Conservation (phyloP, 2,888 invertebrate genomes). For the Drosophila lutescens region DNA sequence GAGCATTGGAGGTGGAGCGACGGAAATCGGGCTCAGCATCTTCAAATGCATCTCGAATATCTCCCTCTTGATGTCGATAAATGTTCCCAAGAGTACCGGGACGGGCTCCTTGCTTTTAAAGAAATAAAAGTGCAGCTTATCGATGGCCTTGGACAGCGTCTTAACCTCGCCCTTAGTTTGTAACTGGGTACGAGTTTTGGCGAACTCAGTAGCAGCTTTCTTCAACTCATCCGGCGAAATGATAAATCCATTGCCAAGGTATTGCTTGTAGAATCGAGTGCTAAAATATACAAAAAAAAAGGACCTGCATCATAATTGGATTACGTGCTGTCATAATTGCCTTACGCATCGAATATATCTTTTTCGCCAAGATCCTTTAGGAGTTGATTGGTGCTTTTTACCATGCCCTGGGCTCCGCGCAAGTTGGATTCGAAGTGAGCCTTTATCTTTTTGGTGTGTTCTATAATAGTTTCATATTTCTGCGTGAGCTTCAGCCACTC, state of each 20-base stretch:
- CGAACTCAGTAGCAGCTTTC: not conserved
- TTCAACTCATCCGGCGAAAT: constrained; percentile 15
- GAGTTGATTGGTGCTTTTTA: constrained; percentile 23
- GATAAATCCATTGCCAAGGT: not conserved
- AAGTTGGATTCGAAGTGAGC: constrained; percentile 41
- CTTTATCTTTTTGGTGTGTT: constrained; percentile 6
- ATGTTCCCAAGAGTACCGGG: not conserved
- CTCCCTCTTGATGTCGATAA: constrained; percentile 22
- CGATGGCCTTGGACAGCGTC: constrained; percentile 5
- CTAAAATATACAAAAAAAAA: not conserved
- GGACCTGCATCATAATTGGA: not conserved
- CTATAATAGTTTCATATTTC: not conserved
- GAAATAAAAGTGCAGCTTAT: constrained; percentile 46
- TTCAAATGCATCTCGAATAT: constrained; percentile 42
- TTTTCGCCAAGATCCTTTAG: not conserved
- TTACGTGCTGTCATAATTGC: no score
- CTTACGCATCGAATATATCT: constrained; percentile 57
- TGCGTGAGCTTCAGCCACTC: constrained; percentile 26
- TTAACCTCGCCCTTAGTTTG: not conserved
- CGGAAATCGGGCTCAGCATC: constrained; percentile 29
- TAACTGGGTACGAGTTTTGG: not conserved
- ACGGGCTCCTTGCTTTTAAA: not conserved
- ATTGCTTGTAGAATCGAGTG: not conserved
- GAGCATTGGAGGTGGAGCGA: constrained; percentile 1
- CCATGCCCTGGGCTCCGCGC: constrained; percentile 5